phyloP scores from a whole-genome alignment of 30 jellyfish, hydroid and myxozoan genomes.

The Pseudorhiza aurosa region DNA sequence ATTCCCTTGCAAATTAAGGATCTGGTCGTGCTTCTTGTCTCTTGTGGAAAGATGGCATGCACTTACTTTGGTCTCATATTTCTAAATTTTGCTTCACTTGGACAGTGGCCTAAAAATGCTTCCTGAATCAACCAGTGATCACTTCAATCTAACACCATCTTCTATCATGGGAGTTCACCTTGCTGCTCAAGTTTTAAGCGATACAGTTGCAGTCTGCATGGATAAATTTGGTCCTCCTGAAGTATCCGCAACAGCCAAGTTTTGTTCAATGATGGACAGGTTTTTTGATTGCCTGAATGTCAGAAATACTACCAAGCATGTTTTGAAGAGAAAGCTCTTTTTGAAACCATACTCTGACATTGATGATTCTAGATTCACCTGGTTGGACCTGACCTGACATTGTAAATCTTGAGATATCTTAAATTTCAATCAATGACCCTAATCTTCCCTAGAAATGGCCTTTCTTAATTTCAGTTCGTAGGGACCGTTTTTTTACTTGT shows the following conservation, averaged over 20 bases:
- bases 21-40: conserved; percentile 9
- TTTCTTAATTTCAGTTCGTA: too few species aligned
- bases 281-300: conserved; percentile 54
- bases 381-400: too few species aligned
- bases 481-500: too few species aligned
- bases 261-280: conserved; percentile 54
- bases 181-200: conserved; percentile 51
- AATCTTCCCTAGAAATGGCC: too few species aligned
- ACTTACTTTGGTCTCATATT: conserved; percentile 30
- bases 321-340: conserved; percentile 9
- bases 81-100: conserved; percentile 10
- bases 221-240: conserved; percentile 17
- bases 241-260: conserved; percentile 33
- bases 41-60: conserved; percentile 62
- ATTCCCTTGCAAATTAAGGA: conserved; percentile 29
- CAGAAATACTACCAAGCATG: not conserved
- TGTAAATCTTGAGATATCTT: too few species aligned
- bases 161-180: conserved; percentile 49
- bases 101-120: conserved; percentile 24
- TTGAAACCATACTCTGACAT: conserved; percentile 15
- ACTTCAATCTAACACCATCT: conserved; percentile 14
- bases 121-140: conserved; percentile 43
- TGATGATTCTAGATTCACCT: conserved; percentile 28
- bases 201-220: conserved; percentile 10
- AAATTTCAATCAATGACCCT: too few species aligned